Evolutionary conservation across 2,888 invertebrate species (phyloP).

Genomic region (Choreutis nemorana): DNA sequence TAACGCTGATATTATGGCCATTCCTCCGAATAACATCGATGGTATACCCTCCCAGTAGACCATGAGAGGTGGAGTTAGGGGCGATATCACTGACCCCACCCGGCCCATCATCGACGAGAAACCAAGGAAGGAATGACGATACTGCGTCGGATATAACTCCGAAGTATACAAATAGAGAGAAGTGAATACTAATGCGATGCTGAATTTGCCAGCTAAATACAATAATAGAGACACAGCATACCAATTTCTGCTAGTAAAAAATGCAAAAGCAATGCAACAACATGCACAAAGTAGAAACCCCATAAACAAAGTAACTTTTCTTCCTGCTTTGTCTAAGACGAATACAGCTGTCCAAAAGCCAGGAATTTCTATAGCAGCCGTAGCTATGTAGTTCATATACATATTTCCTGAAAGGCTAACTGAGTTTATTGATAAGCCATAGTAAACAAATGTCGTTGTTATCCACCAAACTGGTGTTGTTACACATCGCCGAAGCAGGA

Average conservation of each 20-base stretch:
- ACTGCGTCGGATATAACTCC: conserved; percentile 76
- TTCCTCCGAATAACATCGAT: conserved; percentile 40
- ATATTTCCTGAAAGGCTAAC: conserved; percentile 77
- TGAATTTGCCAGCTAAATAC: conserved; percentile 70
- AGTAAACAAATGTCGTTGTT: conserved; percentile 80
- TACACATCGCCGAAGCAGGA: conserved; percentile 65
- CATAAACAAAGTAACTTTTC: conserved; percentile 40
- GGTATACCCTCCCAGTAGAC: conserved; percentile 49
- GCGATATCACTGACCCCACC: conserved; percentile 74
- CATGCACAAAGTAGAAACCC: conserved; percentile 51
- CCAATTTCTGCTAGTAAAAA: conserved; percentile 42
- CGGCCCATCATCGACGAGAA: conserved; percentile 77
- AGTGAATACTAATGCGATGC: conserved; percentile 71
- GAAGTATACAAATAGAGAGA: conserved; percentile 73
- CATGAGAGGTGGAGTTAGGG: conserved; percentile 72
- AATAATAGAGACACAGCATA: conserved; percentile 33
- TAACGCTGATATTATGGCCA: conserved; percentile 38
- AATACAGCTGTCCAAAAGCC: conserved; percentile 71
- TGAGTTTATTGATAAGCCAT: conserved; percentile 80
- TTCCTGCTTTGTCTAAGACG: conserved; percentile 69
- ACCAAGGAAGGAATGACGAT: conserved; percentile 72
- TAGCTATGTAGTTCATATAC: conserved; percentile 77
- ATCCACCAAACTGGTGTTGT: conserved; percentile 82
- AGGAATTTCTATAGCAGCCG: conserved; percentile 73
- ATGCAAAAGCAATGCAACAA: conserved; percentile 61